Conservation (phyloP, 2,888 invertebrate species). For the Drosophila fulvimacula region DNA sequence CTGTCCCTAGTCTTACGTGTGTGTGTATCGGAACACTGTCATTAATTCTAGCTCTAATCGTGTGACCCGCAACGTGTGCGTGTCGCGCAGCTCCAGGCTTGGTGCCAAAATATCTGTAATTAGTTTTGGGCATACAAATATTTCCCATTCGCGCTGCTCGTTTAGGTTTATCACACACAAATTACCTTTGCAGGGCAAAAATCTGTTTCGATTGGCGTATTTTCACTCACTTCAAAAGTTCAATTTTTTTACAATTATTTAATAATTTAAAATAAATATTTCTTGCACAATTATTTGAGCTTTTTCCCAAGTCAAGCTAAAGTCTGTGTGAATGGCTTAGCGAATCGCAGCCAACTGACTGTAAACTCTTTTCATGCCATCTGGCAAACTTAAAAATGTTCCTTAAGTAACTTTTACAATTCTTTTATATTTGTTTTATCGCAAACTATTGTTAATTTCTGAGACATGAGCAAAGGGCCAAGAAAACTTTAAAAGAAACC, state of each 20-base stretch:
- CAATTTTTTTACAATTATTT: background rate
- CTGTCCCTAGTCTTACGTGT: background rate
- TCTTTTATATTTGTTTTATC: conserved; percentile 3
- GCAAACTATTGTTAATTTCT: conserved; percentile 51
- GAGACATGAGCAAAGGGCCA: conserved; percentile 27
- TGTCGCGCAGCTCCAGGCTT: conserved; percentile 1
- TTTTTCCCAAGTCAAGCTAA: background rate
- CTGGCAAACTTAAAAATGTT: conserved; percentile 9
- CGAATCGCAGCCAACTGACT: conserved; percentile 26
- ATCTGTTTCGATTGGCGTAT: background rate
- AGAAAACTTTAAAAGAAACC: conserved; percentile 4
- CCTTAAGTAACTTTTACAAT: background rate
- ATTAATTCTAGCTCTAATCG: conserved; percentile 61
- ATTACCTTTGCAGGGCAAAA: background rate
- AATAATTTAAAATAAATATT: background rate
- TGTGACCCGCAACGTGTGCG: conserved; percentile 19
- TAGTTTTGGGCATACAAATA: conserved; percentile 36
- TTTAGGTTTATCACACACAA: background rate
- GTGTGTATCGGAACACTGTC: conserved; percentile 15
- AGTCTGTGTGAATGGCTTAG: conserved; percentile 8
- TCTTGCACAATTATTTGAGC: background rate
- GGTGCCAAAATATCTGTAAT: conserved; percentile 29
- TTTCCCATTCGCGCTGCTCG: background rate
- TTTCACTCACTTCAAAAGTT: conserved; percentile 10
- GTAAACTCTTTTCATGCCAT: background rate